A percentile compares a stretch with the other conserved stretches of the same genome.
Evolutionary conservation across 2,797 vertebrate species (phyloP).

Genomic region (Apogon talboti): DNA sequence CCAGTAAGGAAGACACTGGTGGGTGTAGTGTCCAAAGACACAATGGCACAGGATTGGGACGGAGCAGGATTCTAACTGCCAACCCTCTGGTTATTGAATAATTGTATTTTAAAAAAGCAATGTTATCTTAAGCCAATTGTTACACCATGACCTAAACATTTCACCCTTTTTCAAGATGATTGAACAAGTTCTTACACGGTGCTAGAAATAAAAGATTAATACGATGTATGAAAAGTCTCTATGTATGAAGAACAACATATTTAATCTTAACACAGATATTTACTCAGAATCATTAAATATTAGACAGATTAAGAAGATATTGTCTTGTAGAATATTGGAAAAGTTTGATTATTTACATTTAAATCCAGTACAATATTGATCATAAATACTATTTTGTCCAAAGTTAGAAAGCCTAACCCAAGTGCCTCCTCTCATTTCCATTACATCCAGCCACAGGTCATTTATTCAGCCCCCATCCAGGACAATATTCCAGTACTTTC

Average conservation of each 20-base stretch:
- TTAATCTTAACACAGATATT: constrained; percentile 24
- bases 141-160: too few species aligned
- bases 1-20: constrained; percentile 5
- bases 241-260: constrained; percentile 5
- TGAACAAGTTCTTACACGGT: too few species aligned
- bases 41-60: too few species aligned
- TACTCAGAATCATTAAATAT: constrained; percentile 34
- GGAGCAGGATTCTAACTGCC: too few species aligned
- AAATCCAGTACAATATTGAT: constrained; percentile 12
- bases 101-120: too few species aligned
- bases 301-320: constrained; percentile 14
- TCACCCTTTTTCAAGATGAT: too few species aligned
- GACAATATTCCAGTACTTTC: constrained; percentile 18
- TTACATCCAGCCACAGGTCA: constrained; percentile 17
- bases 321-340: constrained; percentile 1
- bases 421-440: constrained; percentile 14
- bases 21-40: constrained; percentile 8
- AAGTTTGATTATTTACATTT: constrained; percentile 1
- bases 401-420: neutral
- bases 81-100: too few species aligned
- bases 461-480: constrained; percentile 16
- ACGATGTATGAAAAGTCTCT: too few species aligned
- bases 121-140: too few species aligned
- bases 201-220: too few species aligned
- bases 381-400: too few species aligned